Percentiles rank a stretch among this genome's conserved stretches.
Evolutionary conservation across 2,888 invertebrate genomes (phyloP).

Genomic region (Campoplex capitator): DNA sequence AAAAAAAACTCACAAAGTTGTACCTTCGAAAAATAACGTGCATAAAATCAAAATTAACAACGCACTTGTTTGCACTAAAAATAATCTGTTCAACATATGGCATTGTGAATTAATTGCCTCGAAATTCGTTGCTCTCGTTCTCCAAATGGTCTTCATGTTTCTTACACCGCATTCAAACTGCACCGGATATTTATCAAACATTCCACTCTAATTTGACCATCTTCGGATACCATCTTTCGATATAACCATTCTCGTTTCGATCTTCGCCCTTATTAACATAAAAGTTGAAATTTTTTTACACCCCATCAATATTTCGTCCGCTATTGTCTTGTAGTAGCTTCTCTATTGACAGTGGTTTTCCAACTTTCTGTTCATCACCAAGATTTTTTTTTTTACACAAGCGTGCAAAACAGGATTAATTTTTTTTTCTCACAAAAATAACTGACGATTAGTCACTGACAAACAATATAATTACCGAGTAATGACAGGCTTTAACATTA

Average conservation of each 20-base stretch:
- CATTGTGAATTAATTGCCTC: slow-evolving; percentile 46
- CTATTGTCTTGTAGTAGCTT: too few relatives aligned
- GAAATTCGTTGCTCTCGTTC: slow-evolving; percentile 28
- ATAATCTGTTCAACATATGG: slow-evolving; percentile 27
- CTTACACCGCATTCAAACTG: slow-evolving; percentile 1
- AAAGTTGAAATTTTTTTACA: neutral
- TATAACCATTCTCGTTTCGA: neutral
- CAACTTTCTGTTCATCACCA: too few relatives aligned
- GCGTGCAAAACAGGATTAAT: too few relatives aligned
- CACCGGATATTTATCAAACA: slow-evolving; percentile 4
- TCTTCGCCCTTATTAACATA: neutral
- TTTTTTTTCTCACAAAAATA: too few relatives aligned
- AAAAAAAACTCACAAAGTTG: slow-evolving; percentile 1
- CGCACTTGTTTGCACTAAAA: neutral
- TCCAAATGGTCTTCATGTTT: slow-evolving; percentile 9
- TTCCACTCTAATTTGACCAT: neutral
- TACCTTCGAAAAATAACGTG: slow-evolving; percentile 6
- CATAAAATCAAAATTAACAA: neutral
- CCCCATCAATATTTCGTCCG: neutral
- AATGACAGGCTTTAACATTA: too few relatives aligned
- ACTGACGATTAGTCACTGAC: too few relatives aligned
- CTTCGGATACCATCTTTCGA: neutral
- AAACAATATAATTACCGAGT: too few relatives aligned
- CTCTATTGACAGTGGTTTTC: too few relatives aligned
- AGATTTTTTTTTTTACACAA: too few relatives aligned